Evolutionary conservation across 2,888 invertebrate species (phyloP).

Genomic region (Neocrepidodera transversa): DNA sequence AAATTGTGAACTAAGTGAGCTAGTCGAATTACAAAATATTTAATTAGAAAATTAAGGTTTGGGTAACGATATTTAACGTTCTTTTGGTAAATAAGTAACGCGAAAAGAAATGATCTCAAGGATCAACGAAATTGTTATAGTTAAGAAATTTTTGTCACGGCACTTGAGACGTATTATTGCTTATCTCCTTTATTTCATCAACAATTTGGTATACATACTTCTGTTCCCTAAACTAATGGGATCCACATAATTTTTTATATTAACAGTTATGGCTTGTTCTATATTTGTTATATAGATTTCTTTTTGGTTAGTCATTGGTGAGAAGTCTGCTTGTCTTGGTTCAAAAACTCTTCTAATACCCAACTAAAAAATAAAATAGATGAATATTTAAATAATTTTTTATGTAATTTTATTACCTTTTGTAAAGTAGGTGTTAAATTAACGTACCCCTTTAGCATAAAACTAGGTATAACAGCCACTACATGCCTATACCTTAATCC

Average conservation of each 20-base stretch:
- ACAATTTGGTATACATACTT: constrained; percentile 38
- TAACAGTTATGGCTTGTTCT: constrained; percentile 84
- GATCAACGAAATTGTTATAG: background rate
- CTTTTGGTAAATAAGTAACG: background rate
- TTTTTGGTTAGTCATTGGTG: constrained; percentile 78
- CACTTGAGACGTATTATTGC: background rate
- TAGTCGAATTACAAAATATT: background rate
- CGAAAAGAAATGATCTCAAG: background rate
- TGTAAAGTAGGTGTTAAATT: constrained; percentile 82
- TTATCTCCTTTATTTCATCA: no score
- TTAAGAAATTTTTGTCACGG: background rate
- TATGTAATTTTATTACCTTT: constrained; percentile 67
- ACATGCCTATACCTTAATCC: constrained; percentile 75
- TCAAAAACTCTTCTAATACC: constrained; percentile 82
- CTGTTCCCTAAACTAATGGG: constrained; percentile 50
- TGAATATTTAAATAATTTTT: background rate
- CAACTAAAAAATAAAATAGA: constrained; percentile 64
- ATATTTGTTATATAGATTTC: constrained; percentile 83
- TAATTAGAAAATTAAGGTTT: background rate
- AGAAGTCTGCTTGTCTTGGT: constrained; percentile 79
- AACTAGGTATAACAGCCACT: constrained; percentile 80
- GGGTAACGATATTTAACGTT: background rate
- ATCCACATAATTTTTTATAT: constrained; percentile 78
- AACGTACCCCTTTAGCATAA: constrained; percentile 79
- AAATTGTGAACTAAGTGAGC: background rate